Evolutionary conservation across 2,888 invertebrate species (phyloP), one percentile per base, ranked within the genome.

Genomic region (Zygothrica quintamaculata): DNA sequence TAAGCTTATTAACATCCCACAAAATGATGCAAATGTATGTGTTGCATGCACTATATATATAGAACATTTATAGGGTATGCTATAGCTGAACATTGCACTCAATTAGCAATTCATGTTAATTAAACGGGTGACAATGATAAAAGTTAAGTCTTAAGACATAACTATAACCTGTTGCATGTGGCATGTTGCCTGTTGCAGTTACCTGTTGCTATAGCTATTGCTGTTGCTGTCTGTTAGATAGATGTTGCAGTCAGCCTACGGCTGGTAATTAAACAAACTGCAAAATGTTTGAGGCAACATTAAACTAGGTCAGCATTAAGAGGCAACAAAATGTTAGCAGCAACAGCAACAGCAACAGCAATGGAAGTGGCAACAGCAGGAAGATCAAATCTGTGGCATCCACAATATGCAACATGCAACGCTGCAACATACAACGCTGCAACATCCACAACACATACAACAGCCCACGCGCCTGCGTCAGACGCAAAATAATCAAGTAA

Each of bases 261-360:
- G 62, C 62, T 53, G 67, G 76, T 76, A 78, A 82, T 82, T 78
- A 80, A 80, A 76, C 71, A 65, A 76, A 74, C 73, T 25, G 55
- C 70, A 56, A 58, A 58, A 31, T 48, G 26, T 36, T n/a, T 55
- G 15, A 47, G 34, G 55, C 65, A 58, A 65, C 58, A 53, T 1
- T 3, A 69, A 71, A 71, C 50, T 71, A 62, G 71, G 71, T 71
- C 71, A 71, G 55, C 53, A 50, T 51, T 70, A 29, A 34, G 48
- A 69, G 25, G 46, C 34, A 34, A 29, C 31, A 4, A 37, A 29
- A 29, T 29, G 29, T n/a, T 22, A 34, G n/a, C 33, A 8, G 33
- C 33, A 33, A n/a, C 33, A 8, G 33, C 33, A 5, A n/a, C 33
- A 8, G 51, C 51, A 51, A 18, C 39, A 16, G 7, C 25, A 31